Evolutionary conservation across 1,140 invertebrate genomes (phyloP).

Genomic region (Drosophila subpulchrella): DNA sequence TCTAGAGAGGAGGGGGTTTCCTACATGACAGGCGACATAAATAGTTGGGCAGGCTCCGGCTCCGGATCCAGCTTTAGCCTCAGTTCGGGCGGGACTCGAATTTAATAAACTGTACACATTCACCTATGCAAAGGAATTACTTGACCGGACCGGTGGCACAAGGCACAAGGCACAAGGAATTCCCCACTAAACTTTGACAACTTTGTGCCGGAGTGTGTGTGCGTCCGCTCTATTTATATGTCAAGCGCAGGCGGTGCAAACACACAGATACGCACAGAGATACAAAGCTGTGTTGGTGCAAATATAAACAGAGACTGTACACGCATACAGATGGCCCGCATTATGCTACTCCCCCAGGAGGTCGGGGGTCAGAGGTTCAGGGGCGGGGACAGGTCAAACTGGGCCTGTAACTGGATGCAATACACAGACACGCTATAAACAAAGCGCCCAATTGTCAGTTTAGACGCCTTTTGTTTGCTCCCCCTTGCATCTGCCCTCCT

Average conservation of each 20-base stretch:
- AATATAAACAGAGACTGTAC: slow-evolving; percentile 64
- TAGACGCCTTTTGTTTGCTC: slow-evolving; percentile 59
- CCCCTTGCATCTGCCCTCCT: slow-evolving; percentile 5
- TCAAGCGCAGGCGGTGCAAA: slow-evolving; percentile 58
- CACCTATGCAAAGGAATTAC: slow-evolving; percentile 53
- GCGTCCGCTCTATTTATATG: slow-evolving; percentile 59
- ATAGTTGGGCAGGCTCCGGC: slow-evolving; percentile 27
- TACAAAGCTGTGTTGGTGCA: slow-evolving; percentile 40
- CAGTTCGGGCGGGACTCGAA: slow-evolving; percentile 17
- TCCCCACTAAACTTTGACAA: slow-evolving; percentile 49
- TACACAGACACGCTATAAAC: slow-evolving; percentile 65
- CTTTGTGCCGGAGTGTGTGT: slow-evolving; percentile 24
- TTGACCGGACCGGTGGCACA: slow-evolving; percentile 24
- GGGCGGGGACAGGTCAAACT: slow-evolving; percentile 2
- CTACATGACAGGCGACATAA: slow-evolving; percentile 52
- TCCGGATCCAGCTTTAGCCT: slow-evolving; percentile 1
- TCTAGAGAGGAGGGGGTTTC: neutral
- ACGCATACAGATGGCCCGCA: slow-evolving; percentile 81
- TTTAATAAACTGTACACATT: slow-evolving; percentile 57
- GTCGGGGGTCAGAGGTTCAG: neutral
- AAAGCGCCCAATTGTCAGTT: slow-evolving; percentile 71
- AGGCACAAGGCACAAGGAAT: slow-evolving; percentile 10
- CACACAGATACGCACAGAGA: slow-evolving; percentile 23
- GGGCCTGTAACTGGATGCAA: slow-evolving; percentile 66
- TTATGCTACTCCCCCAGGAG: slow-evolving; percentile 39